phyloP scores from a whole-genome alignment of 2,113 vertebrate genomes.

The Deroptyus accipitrinus region DNA sequence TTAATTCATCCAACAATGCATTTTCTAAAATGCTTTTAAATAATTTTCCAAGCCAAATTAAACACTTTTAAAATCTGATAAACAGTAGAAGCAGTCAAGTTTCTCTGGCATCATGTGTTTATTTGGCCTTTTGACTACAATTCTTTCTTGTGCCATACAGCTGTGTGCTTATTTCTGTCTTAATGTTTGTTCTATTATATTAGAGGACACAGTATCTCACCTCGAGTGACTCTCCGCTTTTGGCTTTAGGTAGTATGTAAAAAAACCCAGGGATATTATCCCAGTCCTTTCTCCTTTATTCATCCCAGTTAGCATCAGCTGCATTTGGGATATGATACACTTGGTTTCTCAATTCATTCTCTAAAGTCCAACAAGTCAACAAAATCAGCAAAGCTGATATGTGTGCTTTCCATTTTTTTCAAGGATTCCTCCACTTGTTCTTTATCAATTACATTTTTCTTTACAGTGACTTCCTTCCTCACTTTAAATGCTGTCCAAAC shows the following conservation, averaged over 20 bases:
- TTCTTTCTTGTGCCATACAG: background rate
- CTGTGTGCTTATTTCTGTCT: background rate
- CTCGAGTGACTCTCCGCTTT: background rate
- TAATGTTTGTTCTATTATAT: background rate
- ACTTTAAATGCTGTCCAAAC: background rate
- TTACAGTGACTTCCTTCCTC: constrained; percentile 15
- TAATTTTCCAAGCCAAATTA: background rate
- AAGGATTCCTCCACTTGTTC: background rate
- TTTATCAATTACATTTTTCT: background rate
- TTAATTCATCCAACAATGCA: background rate
- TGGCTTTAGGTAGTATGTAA: background rate
- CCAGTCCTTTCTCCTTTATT: background rate
- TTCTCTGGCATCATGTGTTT: background rate
- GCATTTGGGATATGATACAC: background rate
- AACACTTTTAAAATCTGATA: background rate
- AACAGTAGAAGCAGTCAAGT: background rate
- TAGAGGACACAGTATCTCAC: background rate
- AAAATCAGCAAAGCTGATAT: background rate
- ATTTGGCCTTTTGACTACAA: background rate
- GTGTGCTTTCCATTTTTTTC: background rate
- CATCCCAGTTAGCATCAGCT: background rate
- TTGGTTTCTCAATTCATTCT: background rate
- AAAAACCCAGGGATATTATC: background rate
- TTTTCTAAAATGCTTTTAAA: background rate
- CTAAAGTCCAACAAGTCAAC: background rate